Base-by-base conservation (phyloP, 2,888 invertebrate genomes). In the Vannuccia rotundouncinata region DNA sequence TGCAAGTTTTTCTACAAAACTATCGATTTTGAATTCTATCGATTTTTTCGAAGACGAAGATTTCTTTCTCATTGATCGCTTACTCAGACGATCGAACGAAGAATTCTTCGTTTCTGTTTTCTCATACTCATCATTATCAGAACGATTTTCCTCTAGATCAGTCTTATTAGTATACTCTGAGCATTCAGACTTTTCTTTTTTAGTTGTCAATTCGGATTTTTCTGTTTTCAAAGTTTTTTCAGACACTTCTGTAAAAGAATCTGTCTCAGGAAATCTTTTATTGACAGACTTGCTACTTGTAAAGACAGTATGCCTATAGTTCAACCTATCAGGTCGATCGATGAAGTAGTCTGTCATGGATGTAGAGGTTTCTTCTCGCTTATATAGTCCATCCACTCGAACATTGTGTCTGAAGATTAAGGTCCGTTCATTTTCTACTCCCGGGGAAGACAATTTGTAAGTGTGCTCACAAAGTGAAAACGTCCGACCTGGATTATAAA, bases 351-450 rank as follows among this genome's bases (percentile, higher is more conserved):
- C 88, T 0, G 85, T 86, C 86, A 88, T 86, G 77, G 85, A 85
- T 29, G 83, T 82, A 0, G 86, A 85, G 1, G 86, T 87, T 82
- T 88, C 88, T n/a, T 85, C 84, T 31, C 87, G 83, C 78, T 85
- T 86, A 29, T 84, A 87, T 59, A 94, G 89, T 0, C 92, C 92
- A 85, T 95, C 94, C 1, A 91, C 86, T 0, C 94, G 90, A 0
- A 92, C 91, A 82, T 88, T 85, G 84, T 89, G 83, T 84, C 90
- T 91, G 86, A 90, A 91, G 81, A 82, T 89, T 88, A 79, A 90
- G 87, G 92, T 89, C 82, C 91, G 90, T 82, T 91, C 87, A 81
- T 84, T 88, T 82, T 88, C 88, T 10, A 86, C 84, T 0, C 85
- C 87, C 0, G 86, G 85, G 25, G 84, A 84, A 75, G 84, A 85